Evolutionary conservation across 2,888 invertebrate genomes (phyloP).

Genomic region (Gibbula magus): DNA sequence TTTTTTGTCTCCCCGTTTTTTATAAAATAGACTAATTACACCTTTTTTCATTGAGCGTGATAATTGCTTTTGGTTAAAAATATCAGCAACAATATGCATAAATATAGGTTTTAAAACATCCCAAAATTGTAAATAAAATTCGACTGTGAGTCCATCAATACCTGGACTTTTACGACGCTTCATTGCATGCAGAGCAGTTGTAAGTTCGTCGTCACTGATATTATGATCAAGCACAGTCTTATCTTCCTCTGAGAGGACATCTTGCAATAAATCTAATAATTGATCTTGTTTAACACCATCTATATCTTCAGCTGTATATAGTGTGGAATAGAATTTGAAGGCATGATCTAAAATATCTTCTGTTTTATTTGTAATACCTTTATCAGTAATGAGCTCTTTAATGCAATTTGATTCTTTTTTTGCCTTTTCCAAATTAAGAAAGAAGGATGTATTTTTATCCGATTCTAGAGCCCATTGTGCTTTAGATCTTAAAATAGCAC

Average conservation of each 20-base stretch:
- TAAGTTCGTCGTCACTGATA: not conserved
- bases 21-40: not conserved
- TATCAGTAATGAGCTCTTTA: not conserved
- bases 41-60: not conserved
- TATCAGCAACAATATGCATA: not conserved
- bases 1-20: not conserved
- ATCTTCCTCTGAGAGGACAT: not conserved
- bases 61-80: not conserved
- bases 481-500: not conserved
- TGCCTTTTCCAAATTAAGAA: not conserved
- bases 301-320: not conserved
- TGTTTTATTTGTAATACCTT: not conserved
- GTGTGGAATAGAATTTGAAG: not conserved
- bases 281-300: not conserved
- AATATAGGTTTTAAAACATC: not conserved
- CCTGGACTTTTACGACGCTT: constrained; percentile 4
- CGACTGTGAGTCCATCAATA: constrained; percentile 13
- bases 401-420: not conserved
- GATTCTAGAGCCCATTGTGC: not conserved
- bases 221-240: not conserved
- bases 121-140: not conserved
- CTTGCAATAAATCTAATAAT: not conserved
- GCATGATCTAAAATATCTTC: not conserved
- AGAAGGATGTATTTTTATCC: not conserved
- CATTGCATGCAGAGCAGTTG: not conserved